Evolutionary conservation across 30 jellyfish, hydroid and myxozoan genomes (phyloP).

Genomic region (Mastigias papua): DNA sequence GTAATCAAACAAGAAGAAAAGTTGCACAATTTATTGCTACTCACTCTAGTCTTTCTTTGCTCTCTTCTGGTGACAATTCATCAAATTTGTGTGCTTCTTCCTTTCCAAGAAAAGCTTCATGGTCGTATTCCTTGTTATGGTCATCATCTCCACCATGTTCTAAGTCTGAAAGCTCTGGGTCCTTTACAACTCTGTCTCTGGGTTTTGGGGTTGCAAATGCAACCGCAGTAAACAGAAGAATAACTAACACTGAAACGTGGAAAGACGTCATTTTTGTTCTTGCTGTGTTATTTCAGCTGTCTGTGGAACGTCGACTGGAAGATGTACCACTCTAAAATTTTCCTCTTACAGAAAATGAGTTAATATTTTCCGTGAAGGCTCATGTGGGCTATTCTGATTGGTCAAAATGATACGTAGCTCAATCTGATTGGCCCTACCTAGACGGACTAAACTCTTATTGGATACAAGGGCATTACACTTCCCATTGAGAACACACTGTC

Average conservation of each 20-base stretch:
- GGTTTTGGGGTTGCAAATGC: slow-evolving; percentile 68
- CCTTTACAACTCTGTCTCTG: slow-evolving; percentile 73
- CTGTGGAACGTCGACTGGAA: not conserved
- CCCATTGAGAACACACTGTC: not conserved
- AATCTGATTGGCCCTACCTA: slow-evolving; percentile 43
- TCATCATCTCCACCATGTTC: slow-evolving; percentile 77
- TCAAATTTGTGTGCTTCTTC: slow-evolving; percentile 91
- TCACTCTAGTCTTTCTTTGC: slow-evolving; percentile 94
- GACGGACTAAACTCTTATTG: not conserved
- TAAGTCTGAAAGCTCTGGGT: slow-evolving; percentile 73
- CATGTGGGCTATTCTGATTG: slow-evolving; percentile 50
- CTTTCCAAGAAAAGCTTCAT: slow-evolving; percentile 96
- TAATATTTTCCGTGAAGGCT: not conserved
- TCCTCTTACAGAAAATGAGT: slow-evolving; percentile 24
- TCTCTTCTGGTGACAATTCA: slow-evolving; percentile 92
- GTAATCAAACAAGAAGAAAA: not conserved
- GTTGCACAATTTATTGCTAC: slow-evolving; percentile 8
- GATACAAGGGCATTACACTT: not conserved
- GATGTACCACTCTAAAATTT: not conserved
- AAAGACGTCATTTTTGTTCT: not conserved
- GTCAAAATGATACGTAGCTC: slow-evolving; percentile 14
- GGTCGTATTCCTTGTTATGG: slow-evolving; percentile 94
- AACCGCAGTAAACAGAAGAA: slow-evolving; percentile 42
- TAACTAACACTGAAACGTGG: slow-evolving; percentile 1
- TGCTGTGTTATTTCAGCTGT: slow-evolving; percentile 34